Evolutionary conservation across 2,888 invertebrate genomes (phyloP), one percentile per base, ranked within the genome.

Genomic region (Blastobasis adustella): DNA sequence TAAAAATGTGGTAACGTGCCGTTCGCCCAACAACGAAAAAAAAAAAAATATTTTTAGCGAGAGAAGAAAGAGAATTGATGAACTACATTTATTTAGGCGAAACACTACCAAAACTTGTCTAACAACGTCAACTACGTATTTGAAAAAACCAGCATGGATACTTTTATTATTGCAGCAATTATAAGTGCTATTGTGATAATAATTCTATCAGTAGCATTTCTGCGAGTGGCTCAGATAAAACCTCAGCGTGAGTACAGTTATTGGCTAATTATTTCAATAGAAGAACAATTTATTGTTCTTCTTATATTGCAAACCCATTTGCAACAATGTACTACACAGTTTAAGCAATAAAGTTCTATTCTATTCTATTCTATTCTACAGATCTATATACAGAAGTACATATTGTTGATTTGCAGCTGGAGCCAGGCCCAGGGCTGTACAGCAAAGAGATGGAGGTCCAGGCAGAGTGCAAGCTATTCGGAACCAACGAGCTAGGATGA

Each of bases 401-500:
- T 52, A 53, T 59, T 55, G 44, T 49, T 43, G 57, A 54, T 52
- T 50, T 47, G 45, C 60, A 83, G 80, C 68, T 68, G 79, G 69
- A 52, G 78, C 73, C 4, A 76, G 74, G 57, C 82, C 85, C 7
- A 71, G 82, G 55, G 78, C 84, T 49, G 83, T 79, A 1, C 80
- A 63, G 2, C 84, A 76, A 51, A 71, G 82, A 60, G 90, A 91
- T 72, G 91, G 91, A 46, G 90, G 90, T 0, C 92, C 91, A 23
- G 89, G 94, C 49, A 89, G 94, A 65, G 93, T 93, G 0, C 93
- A 93, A 66, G 92, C 93, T 40, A 92, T 92, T 5, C 90, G 95
- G 58, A 94, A 94, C 76, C 92, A 93, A 65, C 90, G 94, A 48
- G 91, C 91, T 41, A 83, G 93, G 54, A 88, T 92, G 83, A 88